Evolutionary conservation across 2,113 vertebrate genomes (phyloP).

Genomic region (Dryoscopus gambensis): DNA sequence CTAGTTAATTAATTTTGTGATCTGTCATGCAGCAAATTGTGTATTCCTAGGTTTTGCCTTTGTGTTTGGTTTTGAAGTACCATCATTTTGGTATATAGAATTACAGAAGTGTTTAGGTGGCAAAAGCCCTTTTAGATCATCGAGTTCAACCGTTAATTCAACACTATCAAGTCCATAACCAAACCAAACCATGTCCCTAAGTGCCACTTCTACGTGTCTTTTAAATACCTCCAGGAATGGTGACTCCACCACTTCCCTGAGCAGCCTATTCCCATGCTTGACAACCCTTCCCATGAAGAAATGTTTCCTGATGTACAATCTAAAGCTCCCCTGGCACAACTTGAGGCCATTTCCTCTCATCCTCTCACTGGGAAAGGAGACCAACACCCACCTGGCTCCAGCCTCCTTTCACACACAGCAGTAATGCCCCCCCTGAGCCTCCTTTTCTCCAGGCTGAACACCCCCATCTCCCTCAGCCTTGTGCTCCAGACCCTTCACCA

Average conservation of each 20-base stretch:
- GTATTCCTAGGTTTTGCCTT: not conserved
- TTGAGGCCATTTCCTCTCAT: not conserved
- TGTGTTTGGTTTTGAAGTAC: not conserved
- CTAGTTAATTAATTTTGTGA: not conserved
- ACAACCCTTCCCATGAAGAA: not conserved
- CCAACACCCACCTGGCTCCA: not conserved
- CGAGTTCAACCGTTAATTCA: not conserved
- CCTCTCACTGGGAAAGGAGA: not conserved
- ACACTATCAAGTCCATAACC: not conserved
- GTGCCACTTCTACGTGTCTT: not conserved
- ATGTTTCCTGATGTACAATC: too few species aligned
- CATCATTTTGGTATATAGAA: not conserved
- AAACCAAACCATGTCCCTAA: not conserved
- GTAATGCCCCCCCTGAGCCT: accelerated
- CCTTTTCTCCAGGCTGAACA: not conserved
- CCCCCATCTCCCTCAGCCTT: not conserved
- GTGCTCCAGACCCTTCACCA: not conserved
- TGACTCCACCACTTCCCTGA: not conserved
- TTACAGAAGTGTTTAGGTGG: not conserved
- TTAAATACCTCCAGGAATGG: not conserved
- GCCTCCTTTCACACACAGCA: not conserved
- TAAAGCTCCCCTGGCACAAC: not conserved
- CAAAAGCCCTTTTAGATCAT: not conserved
- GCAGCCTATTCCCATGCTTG: not conserved
- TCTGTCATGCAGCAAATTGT: not conserved